Evolutionary conservation across 2,113 vertebrate species (phyloP), one percentile per base, ranked within the genome.

Genomic region (Xenopus borealis): DNA sequence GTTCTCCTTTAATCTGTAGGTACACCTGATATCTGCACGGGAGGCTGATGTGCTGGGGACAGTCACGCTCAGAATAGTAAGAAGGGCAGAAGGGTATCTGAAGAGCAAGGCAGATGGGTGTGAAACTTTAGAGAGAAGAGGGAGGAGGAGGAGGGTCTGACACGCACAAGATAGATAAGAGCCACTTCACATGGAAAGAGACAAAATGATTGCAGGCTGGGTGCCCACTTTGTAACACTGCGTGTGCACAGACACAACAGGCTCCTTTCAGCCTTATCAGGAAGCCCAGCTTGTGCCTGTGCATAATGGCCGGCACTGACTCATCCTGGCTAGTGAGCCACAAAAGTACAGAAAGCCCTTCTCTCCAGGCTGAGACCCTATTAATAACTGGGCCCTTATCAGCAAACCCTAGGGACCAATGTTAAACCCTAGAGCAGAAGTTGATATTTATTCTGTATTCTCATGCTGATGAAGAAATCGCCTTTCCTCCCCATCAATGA

Each of bases 111-210:
- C 12, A 16, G 33, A 7, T 44, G 14, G n/a, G 11, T 17, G 52
- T 27, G 23, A 27, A 27, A 27, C 23, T 27, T 27, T 27, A 27
- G 23, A 3, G 23, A 27, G 23, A 27, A 27, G 23, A 27, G 23
- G 2, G 62, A n/a, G 59, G 58, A 23, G 16, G 17, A 61, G 70
- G 62, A 45, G 70, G 58, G 33, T 12, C 46, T 57, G 61, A 46
- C 23, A 66, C 27, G 30, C 19, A 58, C 33, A 20, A 46, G 19
- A 46, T 30, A 66, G 62, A 73, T 45, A 73, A 64, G 59, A 66
- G 63, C 72, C 62, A 73, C 62, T 73, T 66, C 62, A 66, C 57
- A 73, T 73, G 71, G 52, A 66, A 66, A 73, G 66, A 73, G 72
- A 58, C 50, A 20, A 45, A 58, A 58, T 73, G 72, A 73, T 73